Evolutionary conservation across 1,140 invertebrate genomes (phyloP).

Genomic region (Micrasema minimum): DNA sequence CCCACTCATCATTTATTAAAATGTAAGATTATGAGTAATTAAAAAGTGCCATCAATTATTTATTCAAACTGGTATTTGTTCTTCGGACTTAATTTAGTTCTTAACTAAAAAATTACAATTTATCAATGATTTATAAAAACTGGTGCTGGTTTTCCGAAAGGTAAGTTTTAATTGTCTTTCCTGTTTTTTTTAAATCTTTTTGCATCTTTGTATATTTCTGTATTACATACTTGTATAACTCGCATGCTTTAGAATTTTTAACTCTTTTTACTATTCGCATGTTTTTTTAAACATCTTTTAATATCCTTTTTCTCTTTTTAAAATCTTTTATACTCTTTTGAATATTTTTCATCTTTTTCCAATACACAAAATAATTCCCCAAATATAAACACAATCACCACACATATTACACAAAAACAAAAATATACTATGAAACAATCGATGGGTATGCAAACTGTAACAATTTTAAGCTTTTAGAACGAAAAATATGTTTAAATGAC

Average conservation of each 20-base stretch:
- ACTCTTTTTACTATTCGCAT: constrained; percentile 39
- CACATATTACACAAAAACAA: constrained; percentile 20
- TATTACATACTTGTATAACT: constrained; percentile 28
- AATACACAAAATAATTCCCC: constrained; percentile 7
- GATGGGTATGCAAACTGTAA: no score
- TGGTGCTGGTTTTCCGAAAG: background rate
- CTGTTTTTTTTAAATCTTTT: constrained; percentile 34
- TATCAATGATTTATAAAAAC: no score
- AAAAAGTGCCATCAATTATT: no score
- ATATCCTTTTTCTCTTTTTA: constrained; percentile 34
- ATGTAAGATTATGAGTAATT: no score
- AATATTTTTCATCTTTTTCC: constrained; percentile 36
- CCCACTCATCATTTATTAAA: no score
- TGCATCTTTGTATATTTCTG: constrained; percentile 36
- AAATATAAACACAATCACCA: constrained; percentile 15
- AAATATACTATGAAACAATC: constrained; percentile 7
- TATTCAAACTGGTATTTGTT: no score
- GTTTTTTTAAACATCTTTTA: constrained; percentile 41
- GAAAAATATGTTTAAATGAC: no score
- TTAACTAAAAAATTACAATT: no score
- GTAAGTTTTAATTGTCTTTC: background rate
- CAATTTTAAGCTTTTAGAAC: no score
- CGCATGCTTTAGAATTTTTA: constrained; percentile 47
- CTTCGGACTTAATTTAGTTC: no score
- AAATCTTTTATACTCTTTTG: constrained; percentile 34